These are phyloP conservation scores for Palythoa caribaeorum DNA, from an alignment of 92 coral and sea anemone species.

Conservation along the genomic window DNA sequence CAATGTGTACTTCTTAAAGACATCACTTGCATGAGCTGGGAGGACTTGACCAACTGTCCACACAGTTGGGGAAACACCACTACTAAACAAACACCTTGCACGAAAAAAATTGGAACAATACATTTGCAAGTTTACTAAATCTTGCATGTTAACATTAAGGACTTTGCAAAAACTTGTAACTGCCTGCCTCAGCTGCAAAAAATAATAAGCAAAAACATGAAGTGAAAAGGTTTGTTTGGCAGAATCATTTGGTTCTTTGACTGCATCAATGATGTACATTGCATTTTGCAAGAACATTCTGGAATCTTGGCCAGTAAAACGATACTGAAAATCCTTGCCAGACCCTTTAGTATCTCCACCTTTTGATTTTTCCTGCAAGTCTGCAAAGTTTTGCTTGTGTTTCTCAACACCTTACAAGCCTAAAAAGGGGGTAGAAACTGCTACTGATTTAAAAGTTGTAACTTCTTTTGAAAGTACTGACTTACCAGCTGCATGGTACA, in stretches of 20 bases:
- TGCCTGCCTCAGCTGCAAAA: conserved; percentile 55
- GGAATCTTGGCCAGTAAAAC: conserved; percentile 36
- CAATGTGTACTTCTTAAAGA: conserved; percentile 63
- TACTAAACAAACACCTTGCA: conserved; percentile 29
- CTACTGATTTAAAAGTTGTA: conserved; percentile 39
- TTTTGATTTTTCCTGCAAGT: conserved; percentile 39
- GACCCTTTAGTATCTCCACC: conserved; percentile 55
- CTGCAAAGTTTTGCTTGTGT: conserved; percentile 36
- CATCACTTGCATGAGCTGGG: conserved; percentile 66
- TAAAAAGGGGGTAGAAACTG: conserved; percentile 32
- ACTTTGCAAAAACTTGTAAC: conserved; percentile 59
- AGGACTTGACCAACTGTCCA: conserved; percentile 65
- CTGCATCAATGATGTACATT: conserved; percentile 54
- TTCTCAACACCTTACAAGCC: conserved; percentile 28
- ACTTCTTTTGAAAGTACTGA: conserved; percentile 29
- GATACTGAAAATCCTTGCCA: conserved; percentile 49
- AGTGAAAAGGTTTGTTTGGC: conserved; percentile 43
- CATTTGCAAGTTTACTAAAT: conserved; percentile 46
- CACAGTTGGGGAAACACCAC: conserved; percentile 44
- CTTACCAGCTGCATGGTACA: conserved; percentile 23
- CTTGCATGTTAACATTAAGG: conserved; percentile 56
- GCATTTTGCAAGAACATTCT: conserved; percentile 51
- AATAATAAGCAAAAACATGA: conserved; percentile 55
- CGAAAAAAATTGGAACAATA: conserved; percentile 49
- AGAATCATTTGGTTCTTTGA: conserved; percentile 45